Percentiles rank a stretch among this genome's conserved stretches.
These are phyloP conservation scores for Ptychoptera contaminata DNA, from an alignment of 2,888 invertebrate genomes.

Conservation along the genomic window DNA sequence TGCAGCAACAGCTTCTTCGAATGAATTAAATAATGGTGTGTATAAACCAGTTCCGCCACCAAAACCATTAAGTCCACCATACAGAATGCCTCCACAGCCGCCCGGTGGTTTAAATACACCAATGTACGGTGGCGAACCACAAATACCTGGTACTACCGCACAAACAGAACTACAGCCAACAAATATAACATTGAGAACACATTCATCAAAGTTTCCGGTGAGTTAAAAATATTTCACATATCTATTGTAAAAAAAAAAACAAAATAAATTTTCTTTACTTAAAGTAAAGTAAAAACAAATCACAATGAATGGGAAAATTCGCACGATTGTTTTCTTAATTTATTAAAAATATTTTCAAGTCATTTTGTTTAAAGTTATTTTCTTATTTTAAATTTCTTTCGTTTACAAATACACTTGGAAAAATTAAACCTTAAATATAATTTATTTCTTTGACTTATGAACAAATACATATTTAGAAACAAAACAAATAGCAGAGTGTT, in stretches of 20 bases:
- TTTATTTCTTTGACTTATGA: too few species aligned
- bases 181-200: conserved; percentile 41
- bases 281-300: too few species aligned
- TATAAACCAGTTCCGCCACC: conserved; percentile 42
- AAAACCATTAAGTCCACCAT: conserved; percentile 42
- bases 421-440: too few species aligned
- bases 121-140: conserved; percentile 27
- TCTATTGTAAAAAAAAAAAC: not conserved
- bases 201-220: conserved; percentile 67
- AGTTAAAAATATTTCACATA: conserved; percentile 23
- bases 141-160: conserved; percentile 30
- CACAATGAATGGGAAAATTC: not conserved
- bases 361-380: too few species aligned
- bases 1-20: conserved; percentile 32
- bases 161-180: conserved; percentile 20
- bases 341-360: too few species aligned
- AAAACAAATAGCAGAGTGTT: too few species aligned
- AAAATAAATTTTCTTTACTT: not conserved
- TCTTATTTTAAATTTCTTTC: too few species aligned
- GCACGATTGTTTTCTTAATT: not conserved
- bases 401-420: too few species aligned
- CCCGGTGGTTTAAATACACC: conserved; percentile 41
- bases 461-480: too few species aligned
- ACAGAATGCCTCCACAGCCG: conserved; percentile 53
- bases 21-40: conserved; percentile 29